Percentiles rank a stretch among this genome's conserved stretches.
Evolutionary conservation across 2,113 vertebrate species (phyloP).

Genomic region (Melanostigma gelatinosum): DNA sequence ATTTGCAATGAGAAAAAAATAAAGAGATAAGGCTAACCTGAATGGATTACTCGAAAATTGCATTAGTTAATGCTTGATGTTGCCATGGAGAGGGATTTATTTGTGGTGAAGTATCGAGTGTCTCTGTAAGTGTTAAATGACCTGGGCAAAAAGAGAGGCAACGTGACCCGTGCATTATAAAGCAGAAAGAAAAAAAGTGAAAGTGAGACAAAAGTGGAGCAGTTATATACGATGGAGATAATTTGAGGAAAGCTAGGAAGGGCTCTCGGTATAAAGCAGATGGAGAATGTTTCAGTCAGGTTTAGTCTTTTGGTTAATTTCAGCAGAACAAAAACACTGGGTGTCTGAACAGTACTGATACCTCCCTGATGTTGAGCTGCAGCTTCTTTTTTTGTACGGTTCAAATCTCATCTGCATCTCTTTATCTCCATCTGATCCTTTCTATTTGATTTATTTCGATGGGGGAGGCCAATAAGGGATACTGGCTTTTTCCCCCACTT

Average conservation of each 20-base stretch:
- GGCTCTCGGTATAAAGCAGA: not conserved
- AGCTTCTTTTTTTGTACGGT: not conserved
- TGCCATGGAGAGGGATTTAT: constrained; percentile 33
- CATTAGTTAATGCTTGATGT: constrained; percentile 24
- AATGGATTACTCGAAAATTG: not conserved
- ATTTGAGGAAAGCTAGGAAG: not conserved
- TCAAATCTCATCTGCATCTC: not conserved
- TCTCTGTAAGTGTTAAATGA: constrained; percentile 20
- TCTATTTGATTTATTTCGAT: constrained; percentile 9
- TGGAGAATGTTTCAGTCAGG: not conserved
- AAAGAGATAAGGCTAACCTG: not conserved
- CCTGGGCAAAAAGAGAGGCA: not conserved
- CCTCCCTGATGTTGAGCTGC: not conserved
- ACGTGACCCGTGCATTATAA: not conserved
- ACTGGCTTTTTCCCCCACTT: not conserved
- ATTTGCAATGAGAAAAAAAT: not conserved
- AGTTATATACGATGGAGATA: no score
- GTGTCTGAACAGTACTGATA: not conserved
- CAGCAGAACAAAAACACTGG: not conserved
- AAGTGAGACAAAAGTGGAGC: not conserved
- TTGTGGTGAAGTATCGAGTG: not conserved
- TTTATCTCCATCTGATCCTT: constrained; percentile 1
- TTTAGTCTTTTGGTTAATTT: not conserved
- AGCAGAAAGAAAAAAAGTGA: not conserved
- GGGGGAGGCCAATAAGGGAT: not conserved